Evolutionary conservation across 2,888 invertebrate species (phyloP).

Genomic region (Dolomedes plantarius): DNA sequence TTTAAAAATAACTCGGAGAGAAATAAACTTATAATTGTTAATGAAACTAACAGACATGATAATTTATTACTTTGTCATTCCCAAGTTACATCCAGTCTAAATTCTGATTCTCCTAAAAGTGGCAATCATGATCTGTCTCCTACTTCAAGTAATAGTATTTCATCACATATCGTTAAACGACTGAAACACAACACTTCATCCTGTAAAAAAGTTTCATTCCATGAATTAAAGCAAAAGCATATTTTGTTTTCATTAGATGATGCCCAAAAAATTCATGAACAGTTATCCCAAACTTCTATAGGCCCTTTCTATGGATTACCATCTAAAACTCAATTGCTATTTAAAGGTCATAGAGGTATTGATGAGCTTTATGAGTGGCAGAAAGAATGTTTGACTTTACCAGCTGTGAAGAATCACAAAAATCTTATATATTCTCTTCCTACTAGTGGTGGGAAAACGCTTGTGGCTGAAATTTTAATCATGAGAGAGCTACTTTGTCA

Average conservation of each 20-base stretch:
- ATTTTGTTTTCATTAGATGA: constrained; percentile 46
- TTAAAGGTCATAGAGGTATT: constrained; percentile 87
- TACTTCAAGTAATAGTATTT: constrained; percentile 22
- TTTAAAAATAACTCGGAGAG: background rate
- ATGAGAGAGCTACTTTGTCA: constrained; percentile 88
- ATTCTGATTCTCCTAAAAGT: background rate
- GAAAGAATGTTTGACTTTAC: constrained; percentile 60
- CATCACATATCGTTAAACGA: constrained; percentile 34
- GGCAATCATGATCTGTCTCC: background rate
- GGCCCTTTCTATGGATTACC: constrained; percentile 91
- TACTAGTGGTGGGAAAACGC: constrained; percentile 97
- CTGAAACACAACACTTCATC: constrained; percentile 50
- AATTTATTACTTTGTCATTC: constrained; percentile 2
- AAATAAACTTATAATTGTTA: background rate
- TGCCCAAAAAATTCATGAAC: constrained; percentile 51
- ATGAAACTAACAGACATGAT: background rate
- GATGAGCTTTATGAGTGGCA: constrained; percentile 83
- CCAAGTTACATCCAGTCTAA: background rate
- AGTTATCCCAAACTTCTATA: constrained; percentile 81
- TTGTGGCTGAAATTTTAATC: constrained; percentile 97
- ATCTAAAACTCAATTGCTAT: constrained; percentile 82
- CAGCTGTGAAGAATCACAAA: constrained; percentile 49
- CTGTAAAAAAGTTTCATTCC: background rate
- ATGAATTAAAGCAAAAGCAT: constrained; percentile 10
- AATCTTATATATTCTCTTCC: constrained; percentile 96